These are phyloP conservation scores for Rhamnusium bicolor DNA, from an alignment of 2,888 invertebrate species.

Conservation along the genomic window DNA sequence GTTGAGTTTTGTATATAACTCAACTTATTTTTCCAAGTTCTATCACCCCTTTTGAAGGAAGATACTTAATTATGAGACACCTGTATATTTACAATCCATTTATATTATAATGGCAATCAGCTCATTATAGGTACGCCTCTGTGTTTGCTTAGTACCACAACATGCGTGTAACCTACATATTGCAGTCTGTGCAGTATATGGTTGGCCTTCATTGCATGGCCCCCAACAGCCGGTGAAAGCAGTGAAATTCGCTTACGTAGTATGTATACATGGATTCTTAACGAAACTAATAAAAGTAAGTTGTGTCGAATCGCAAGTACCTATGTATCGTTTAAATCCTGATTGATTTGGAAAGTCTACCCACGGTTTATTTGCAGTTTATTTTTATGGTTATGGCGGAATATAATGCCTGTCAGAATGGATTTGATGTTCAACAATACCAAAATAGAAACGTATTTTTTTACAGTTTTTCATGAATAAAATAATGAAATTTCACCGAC, in stretches of 20 bases:
- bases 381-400: background rate
- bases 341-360: background rate
- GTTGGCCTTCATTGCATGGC: background rate
- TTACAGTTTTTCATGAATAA: too few relatives aligned
- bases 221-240: background rate
- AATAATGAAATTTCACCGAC: too few relatives aligned
- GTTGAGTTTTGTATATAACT: too few relatives aligned
- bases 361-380: background rate
- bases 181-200: background rate
- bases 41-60: too few relatives aligned
- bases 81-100: background rate
- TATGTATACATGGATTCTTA: background rate
- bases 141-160: background rate
- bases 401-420: background rate
- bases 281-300: background rate
- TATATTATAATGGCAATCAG: background rate
- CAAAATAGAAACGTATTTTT: too few relatives aligned
- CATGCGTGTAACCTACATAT: slow-evolving; percentile 5
- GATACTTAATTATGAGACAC: too few relatives aligned
- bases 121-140: background rate
- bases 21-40: too few relatives aligned
- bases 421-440: too few relatives aligned
- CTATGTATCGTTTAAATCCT: background rate
- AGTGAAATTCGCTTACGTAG: slow-evolving; percentile 10
- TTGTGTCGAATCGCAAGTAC: background rate